These are phyloP conservation scores for Oreochromis mossambicus DNA, from an alignment of 2,797 vertebrate genomes.

Conservation along the genomic window DNA sequence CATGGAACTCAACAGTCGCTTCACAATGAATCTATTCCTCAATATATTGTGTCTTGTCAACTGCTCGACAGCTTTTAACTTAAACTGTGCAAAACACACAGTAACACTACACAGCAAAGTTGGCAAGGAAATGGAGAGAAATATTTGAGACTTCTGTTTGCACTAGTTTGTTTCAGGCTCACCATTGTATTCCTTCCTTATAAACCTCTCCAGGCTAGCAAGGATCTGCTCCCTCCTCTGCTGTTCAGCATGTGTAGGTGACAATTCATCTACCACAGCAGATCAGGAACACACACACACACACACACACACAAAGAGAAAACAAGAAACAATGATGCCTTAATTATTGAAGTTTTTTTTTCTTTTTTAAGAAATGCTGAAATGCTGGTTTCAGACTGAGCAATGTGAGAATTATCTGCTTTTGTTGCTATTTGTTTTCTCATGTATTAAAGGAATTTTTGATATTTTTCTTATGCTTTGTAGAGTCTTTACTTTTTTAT, in stretches of 20 bases:
- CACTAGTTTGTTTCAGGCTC: slow-evolving; percentile 39
- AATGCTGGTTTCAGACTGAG: not conserved
- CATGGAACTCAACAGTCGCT: not conserved
- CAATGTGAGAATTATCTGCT: not conserved
- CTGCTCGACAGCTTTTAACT: not conserved
- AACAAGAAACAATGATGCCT: not conserved
- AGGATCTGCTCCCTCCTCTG: slow-evolving; percentile 96
- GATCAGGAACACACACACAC: not conserved
- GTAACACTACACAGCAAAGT: not conserved
- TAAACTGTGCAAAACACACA: not conserved
- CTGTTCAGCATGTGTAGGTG: slow-evolving; percentile 85
- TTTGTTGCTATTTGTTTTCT: not conserved
- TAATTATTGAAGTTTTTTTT: not conserved
- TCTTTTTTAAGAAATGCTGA: not conserved
- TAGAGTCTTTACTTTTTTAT: not conserved
- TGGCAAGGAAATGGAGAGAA: not conserved
- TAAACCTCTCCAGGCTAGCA: slow-evolving; percentile 90
- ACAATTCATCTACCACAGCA: slow-evolving; percentile 82
- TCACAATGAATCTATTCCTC: not conserved
- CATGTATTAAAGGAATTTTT: not conserved
- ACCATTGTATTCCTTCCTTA: slow-evolving; percentile 96
- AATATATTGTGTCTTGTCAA: not conserved
- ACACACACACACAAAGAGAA: not conserved
- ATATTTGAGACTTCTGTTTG: not conserved
- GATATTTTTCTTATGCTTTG: not conserved